These are phyloP conservation scores for Macrostomum cliftonense DNA, from an alignment of 2,888 invertebrate genomes.

Conservation along the genomic window DNA sequence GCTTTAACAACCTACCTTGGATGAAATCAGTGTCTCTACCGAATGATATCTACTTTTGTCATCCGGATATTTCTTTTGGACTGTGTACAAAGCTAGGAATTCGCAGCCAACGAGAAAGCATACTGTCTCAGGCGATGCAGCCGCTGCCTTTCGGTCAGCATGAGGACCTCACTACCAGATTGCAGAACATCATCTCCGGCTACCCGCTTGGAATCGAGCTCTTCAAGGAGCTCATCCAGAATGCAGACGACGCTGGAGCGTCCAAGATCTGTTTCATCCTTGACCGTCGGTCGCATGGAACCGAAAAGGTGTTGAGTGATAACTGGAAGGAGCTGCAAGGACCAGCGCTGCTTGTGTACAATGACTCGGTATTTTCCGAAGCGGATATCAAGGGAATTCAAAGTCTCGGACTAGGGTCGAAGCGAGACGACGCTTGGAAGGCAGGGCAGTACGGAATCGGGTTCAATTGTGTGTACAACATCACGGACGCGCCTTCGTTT, in stretches of 20 bases:
- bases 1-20: conserved; percentile 19
- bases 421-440: conserved; percentile 22
- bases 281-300: conserved; percentile 18
- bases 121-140: no score
- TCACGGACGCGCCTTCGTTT: conserved; percentile 32
- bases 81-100: conserved; percentile 19
- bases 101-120: conserved; percentile 12
- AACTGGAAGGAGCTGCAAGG: conserved; percentile 18
- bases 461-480: conserved; percentile 31
- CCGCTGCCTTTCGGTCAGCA: conserved; percentile 23
- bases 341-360: conserved; percentile 28
- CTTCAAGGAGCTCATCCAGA: conserved; percentile 28
- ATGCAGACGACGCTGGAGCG: conserved; percentile 15
- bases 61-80: conserved; percentile 16
- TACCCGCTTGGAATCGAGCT: conserved; percentile 25
- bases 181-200: conserved; percentile 21
- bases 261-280: conserved; percentile 25
- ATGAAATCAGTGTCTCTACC: conserved; percentile 4
- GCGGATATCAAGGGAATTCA: conserved; percentile 26
- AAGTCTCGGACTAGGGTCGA: conserved; percentile 26
- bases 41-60: conserved; percentile 10
- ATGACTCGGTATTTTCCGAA: conserved; percentile 24
- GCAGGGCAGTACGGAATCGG: conserved; percentile 34
- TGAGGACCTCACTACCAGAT: conserved; percentile 22
- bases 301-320: conserved; percentile 3